A percentile compares a stretch with the other conserved stretches of the same genome.
phyloP scores from a whole-genome alignment of 2,113 vertebrate species.

The Apistogramma diplotaenia region DNA sequence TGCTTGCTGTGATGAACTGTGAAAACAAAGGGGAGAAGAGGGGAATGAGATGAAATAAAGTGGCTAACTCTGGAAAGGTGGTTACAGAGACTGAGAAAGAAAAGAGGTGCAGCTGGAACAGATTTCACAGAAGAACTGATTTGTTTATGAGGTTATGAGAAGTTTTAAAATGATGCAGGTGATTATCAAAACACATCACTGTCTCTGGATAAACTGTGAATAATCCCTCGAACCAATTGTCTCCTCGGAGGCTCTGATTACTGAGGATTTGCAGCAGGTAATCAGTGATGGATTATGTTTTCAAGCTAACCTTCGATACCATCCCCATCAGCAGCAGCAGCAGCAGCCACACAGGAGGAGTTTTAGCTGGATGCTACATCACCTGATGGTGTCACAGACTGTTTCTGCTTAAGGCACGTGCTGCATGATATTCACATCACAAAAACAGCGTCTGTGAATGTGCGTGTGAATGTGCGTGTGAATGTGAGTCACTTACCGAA shows the following conservation, averaged over 20 bases:
- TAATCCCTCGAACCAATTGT: slow-evolving; percentile 25
- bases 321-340: background rate
- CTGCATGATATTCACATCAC: background rate
- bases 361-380: background rate
- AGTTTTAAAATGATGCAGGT: slow-evolving; percentile 2
- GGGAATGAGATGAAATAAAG: background rate
- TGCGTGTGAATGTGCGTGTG: background rate
- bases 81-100: background rate
- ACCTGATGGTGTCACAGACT: background rate
- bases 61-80: background rate
- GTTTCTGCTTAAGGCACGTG: background rate
- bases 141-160: background rate
- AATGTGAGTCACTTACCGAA: background rate
- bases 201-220: background rate
- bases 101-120: background rate
- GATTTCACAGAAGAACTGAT: background rate
- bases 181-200: slow-evolving; percentile 1
- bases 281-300: slow-evolving; percentile 47
- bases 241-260: slow-evolving; percentile 15
- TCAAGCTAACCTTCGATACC: background rate
- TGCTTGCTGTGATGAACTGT: no score
- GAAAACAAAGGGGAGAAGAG: background rate
- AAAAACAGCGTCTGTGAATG: background rate
- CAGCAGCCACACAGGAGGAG: background rate
- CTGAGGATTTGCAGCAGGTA: slow-evolving; percentile 48